A percentile compares a stretch with the other conserved stretches of the same genome.
Evolutionary conservation across 2,888 invertebrate species (phyloP).

Genomic region (Drosophila tripunctata): DNA sequence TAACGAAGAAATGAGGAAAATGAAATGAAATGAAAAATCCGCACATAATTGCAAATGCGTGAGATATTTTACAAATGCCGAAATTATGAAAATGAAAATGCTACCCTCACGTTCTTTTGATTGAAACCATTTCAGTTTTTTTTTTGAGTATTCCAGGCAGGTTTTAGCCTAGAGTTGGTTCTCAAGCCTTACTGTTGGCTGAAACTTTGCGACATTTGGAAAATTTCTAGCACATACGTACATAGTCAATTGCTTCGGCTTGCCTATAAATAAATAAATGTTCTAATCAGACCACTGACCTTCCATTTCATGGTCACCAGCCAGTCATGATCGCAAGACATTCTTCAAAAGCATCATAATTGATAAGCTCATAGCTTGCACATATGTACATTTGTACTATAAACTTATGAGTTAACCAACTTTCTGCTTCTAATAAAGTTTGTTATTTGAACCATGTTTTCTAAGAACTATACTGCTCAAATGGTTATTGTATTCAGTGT

Average conservation of each 20-base stretch:
- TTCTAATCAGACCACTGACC: conserved; percentile 42
- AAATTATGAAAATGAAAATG: conserved; percentile 71
- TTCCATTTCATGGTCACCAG: conserved; percentile 15
- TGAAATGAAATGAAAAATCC: conserved; percentile 67
- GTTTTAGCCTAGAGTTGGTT: too few relatives aligned
- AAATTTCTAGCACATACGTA: conserved; percentile 23
- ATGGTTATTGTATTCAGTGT: neutral
- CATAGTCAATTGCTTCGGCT: too few relatives aligned
- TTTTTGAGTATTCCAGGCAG: conserved; percentile 62
- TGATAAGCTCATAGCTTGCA: conserved; percentile 43
- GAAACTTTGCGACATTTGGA: conserved; percentile 30
- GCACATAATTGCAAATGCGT: conserved; percentile 79
- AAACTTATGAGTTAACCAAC: neutral
- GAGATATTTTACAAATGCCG: conserved; percentile 76
- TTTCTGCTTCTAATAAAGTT: neutral
- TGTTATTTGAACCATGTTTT: conserved; percentile 5
- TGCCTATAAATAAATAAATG: conserved; percentile 31
- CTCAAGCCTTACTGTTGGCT: conserved; percentile 47
- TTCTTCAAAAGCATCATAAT: conserved; percentile 26
- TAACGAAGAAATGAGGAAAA: conserved; percentile 49
- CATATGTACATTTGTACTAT: too few relatives aligned
- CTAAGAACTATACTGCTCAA: too few relatives aligned
- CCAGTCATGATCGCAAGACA: conserved; percentile 10
- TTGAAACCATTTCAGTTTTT: conserved; percentile 2
- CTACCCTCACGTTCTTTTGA: neutral